These are phyloP conservation scores for Stigmatopora argus DNA, from an alignment of 2,113 vertebrate species.

Conservation along the genomic window DNA sequence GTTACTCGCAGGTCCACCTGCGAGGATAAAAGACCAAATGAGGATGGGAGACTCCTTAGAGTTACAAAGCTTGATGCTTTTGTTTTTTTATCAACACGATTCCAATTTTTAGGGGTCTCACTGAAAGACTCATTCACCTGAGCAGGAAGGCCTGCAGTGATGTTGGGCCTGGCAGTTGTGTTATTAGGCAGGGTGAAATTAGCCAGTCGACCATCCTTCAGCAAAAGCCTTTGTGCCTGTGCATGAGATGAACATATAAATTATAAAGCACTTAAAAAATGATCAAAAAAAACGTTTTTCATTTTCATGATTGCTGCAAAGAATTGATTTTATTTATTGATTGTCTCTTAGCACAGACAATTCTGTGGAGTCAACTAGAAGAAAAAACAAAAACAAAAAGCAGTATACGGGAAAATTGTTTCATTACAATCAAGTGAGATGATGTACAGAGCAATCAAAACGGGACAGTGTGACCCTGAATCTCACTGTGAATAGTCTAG, in stretches of 20 bases:
- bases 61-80: background rate
- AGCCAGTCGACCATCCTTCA: slow-evolving; percentile 76
- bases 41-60: too few species aligned
- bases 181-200: slow-evolving; percentile 68
- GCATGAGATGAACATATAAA: background rate
- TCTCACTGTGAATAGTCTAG: background rate
- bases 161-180: slow-evolving; percentile 71
- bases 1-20: slow-evolving; percentile 70
- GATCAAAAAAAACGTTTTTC: background rate
- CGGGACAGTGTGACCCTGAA: background rate
- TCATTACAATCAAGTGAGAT: too few species aligned
- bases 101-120: background rate
- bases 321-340: background rate
- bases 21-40: background rate
- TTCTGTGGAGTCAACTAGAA: too few species aligned
- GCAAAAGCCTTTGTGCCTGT: slow-evolving; percentile 69
- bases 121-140: slow-evolving; percentile 46
- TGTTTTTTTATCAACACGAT: background rate
- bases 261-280: background rate
- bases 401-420: too few species aligned
- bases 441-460: background rate
- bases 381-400: too few species aligned
- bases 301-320: too few species aligned
- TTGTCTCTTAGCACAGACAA: too few species aligned
- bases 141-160: slow-evolving; percentile 79